Evolutionary conservation across 2,797 vertebrate species (phyloP), one percentile per base, ranked within the genome.

Genomic region (Selene dorsalis): DNA sequence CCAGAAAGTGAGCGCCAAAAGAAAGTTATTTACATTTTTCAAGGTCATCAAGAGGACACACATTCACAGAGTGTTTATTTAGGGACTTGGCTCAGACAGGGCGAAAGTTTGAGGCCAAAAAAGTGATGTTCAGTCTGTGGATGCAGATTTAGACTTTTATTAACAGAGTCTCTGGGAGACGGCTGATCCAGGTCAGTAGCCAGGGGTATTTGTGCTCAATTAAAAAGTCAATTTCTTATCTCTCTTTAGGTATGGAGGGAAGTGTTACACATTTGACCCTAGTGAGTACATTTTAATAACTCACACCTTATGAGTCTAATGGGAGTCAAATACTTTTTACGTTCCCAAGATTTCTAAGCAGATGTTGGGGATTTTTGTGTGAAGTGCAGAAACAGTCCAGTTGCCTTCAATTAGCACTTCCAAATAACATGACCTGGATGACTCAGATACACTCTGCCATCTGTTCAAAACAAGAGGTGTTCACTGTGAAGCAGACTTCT

Each of bases 171-270:
- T 87, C 73, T 74, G 17, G 26, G 75, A 84, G 65, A 73, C 28
- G n/a, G 48, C 75, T 78, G 69, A 85, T 83, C 80, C 85, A 87
- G 80, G 76, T 84, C 79, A 83, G 82, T 52, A 69, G 70, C 59
- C 60, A 47, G 50, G 63, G 60, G 70, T 57, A 45, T 82, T 56
- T 64, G 63, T 57, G 65, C 78, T 79, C 52, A 77, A 87, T 82
- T 75, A 82, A 83, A 82, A 84, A 82, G n/a, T 28, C 38, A 65
- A 82, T 77, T 75, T 79, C 60, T 61, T 79, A 45, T 77, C 62
- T 74, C 68, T 83, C 83, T 78, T 75, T 59, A 30, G 62, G 43
- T 50, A 24, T 18, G 22, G 61, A 35, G 12, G 22, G 13, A 75
- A 73, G 32, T 48, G 20, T 70, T 73, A 65, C 62, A 35, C 68